Conservation (phyloP, 1,140 invertebrate genomes). For the Cydia strobilella region DNA sequence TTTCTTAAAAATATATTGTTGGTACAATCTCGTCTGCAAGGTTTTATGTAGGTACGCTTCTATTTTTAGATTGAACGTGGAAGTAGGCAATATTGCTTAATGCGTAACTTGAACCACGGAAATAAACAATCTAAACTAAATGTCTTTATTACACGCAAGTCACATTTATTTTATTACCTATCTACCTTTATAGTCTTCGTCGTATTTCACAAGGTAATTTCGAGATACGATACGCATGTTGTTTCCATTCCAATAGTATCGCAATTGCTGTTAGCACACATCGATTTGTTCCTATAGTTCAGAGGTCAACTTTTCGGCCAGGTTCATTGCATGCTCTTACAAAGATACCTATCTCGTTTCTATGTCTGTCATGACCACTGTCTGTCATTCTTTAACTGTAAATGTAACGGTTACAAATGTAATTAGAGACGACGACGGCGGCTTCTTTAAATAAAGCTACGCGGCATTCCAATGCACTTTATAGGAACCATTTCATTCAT, state of each 20-base stretch:
- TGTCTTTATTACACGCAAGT: constrained; percentile 16
- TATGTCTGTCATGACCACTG: constrained; percentile 22
- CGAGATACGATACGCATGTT: constrained; percentile 30
- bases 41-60: not conserved
- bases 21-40: not conserved
- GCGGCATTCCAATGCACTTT: not conserved
- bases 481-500: not conserved
- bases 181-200: constrained; percentile 20
- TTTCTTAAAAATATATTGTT: no score
- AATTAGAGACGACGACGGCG: constrained; percentile 18
- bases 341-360: constrained; percentile 27
- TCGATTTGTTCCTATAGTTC: constrained; percentile 33
- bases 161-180: not conserved
- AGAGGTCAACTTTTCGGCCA: constrained; percentile 23
- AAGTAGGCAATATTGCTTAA: not conserved
- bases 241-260: constrained; percentile 26
- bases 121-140: constrained; percentile 5
- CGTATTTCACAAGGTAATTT: constrained; percentile 25
- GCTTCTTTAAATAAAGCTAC: constrained; percentile 11
- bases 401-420: constrained; percentile 24
- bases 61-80: constrained; percentile 7
- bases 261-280: constrained; percentile 31
- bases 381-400: constrained; percentile 31
- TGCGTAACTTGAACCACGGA: constrained; percentile 19
- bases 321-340: constrained; percentile 29